Evolutionary conservation across 2,113 vertebrate species (phyloP), one percentile per base, ranked within the genome.

Genomic region (Phalacrocorax brasilianus): DNA sequence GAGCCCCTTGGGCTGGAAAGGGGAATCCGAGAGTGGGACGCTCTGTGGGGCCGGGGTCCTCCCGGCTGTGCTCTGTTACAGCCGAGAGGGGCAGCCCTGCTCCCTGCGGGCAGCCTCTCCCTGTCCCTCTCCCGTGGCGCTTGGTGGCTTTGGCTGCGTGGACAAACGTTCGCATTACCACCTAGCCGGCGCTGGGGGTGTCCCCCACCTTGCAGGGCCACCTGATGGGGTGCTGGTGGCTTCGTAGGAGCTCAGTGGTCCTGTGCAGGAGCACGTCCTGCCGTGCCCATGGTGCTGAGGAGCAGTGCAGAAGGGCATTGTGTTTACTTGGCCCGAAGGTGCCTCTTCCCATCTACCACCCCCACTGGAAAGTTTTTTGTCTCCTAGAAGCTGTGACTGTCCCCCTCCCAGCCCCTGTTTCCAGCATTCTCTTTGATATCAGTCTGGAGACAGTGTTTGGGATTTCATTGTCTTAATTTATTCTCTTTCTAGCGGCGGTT

Each of bases 91-190:
- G 40, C 52, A 8, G 28, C 8, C 11, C 30, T 1, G n/a, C 35
- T 27, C 22, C 49, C 50, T 23, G 38, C 15, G 2, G 12, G 20
- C 35, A 5, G 8, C 4, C 12, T 35, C 12, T 32, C 27, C 45
- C 59, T 8, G 5, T 63, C 28, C 28, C 35, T 53, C 4, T 27
- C 12, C 27, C 5, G 15, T 9, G 68, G 47, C 27, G 30, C 40
- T 11, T 2, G 18, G 23, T 49, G 50, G 44, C 33, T 17, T 40
- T 8, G 20, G 8, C 33, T 10, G 30, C 32, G 8, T 17, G 38
- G 17, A 4, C 55, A 4, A 11, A 28, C 5, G 2, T 27, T 58
- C 9, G 7, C 3, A 11, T 8, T n/a, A 1, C 20, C 56, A 14
- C 20, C 32, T 20, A 14, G 17, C 24, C 1, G 8, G 56, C 1